Evolutionary conservation across 2,113 vertebrate genomes (phyloP), one percentile per base, ranked within the genome.

Genomic region (Chaenogobius annularis): DNA sequence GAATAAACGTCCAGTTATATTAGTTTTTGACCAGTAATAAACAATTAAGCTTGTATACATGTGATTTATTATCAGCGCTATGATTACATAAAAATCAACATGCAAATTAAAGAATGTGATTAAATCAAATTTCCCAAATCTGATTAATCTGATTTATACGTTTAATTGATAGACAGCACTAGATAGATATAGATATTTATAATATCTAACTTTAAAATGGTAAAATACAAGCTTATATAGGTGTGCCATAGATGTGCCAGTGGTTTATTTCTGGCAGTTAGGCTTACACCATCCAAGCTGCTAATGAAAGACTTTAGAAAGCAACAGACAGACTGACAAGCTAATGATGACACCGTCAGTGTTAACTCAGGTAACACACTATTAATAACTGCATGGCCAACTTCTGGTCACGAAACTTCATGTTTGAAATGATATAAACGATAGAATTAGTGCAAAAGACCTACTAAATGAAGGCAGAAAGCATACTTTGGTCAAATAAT

Each of bases 221-320:
- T n/a, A 11, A 43, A 64, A n/a, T 11, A 66, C 5, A 47, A 47
- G 62, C 12, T 1, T 73, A 66, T 15, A 54, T 26, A 8, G 72
- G 58, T 47, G 65, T 12, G 50, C 69, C 20, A 47, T 72, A 56
- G 65, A 69, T 40, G 17, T 70, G 73, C 52, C 58, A 55, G 0
- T 14, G 44, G 43, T 71, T 73, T 84, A 72, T 87, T 78, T 81
- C 72, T 74, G 66, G 71, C 74, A 66, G 66, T 75, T 43, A 80
- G 66, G 63, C 73, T 83, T 73, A 78, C 19, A 0, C 55, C 69
- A 72, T 72, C 46, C 70, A 19, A 69, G 75, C 69, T 69, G 78
- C 77, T 77, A 86, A 82, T 80, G 40, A 74, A 70, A 80, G 75
- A 78, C 72, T 69, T 66, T 72, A 62, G 46, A 73, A 68, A 70